Conservation (phyloP, 2,113 vertebrate genomes). For the Lethenteron reissneri region DNA sequence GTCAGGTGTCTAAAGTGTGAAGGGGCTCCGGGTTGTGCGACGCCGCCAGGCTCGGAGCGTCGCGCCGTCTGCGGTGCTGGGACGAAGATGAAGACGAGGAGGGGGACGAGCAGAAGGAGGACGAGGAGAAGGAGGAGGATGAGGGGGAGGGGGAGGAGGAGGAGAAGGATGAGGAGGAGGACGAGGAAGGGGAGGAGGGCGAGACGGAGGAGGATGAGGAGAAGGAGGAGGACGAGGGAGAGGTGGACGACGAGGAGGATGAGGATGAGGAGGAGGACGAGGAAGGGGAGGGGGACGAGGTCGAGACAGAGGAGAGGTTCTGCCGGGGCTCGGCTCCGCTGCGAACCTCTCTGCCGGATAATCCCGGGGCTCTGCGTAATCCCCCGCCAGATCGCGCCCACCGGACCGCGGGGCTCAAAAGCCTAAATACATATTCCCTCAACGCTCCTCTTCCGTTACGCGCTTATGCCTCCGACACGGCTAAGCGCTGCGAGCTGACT, state of each 20-base stretch:
- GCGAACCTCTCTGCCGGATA: too few relatives aligned
- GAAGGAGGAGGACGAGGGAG: background rate
- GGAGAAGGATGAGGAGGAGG: background rate
- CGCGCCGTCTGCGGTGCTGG: background rate
- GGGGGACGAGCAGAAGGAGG: background rate
- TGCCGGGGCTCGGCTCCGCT: too few relatives aligned
- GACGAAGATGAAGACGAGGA: background rate
- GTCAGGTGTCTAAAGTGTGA: too few relatives aligned
- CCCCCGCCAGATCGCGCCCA: too few relatives aligned
- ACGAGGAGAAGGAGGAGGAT: background rate
- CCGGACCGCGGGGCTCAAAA: too few relatives aligned
- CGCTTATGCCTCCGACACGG: too few relatives aligned
- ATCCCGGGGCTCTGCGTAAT: too few relatives aligned
- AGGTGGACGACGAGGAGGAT: background rate
- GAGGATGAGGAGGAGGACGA: background rate
- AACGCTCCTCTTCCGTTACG: too few relatives aligned
- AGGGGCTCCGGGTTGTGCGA: too few relatives aligned
- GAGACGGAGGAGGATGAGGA: background rate
- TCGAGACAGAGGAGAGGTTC: background rate
- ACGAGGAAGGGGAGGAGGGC: background rate
- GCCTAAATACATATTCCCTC: too few relatives aligned
- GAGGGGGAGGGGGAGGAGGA: background rate
- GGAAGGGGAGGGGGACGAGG: background rate
- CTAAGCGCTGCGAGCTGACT: too few relatives aligned
- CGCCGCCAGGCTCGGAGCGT: too few relatives aligned